Evolutionary conservation across 2,888 invertebrate genomes (phyloP), one percentile per base, ranked within the genome.

Genomic region (Notocelia uddmanniana): DNA sequence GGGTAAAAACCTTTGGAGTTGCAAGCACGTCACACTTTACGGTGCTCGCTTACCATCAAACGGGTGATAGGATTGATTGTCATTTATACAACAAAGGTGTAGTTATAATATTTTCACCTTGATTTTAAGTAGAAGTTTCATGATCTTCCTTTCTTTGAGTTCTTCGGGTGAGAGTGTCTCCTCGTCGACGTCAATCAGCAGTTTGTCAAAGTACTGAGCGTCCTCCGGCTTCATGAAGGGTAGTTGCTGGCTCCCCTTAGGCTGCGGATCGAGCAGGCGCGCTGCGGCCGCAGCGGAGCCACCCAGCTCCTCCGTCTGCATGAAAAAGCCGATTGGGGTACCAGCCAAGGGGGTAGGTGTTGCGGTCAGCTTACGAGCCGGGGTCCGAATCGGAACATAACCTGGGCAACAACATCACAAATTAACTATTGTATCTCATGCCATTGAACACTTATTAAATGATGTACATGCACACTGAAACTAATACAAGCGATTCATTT

Each of bases 201-300:
- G 94, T 91, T 99, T 99, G 91, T 99, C 99, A 91, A 99, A 99
- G 93, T 99, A 99, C 93, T 99, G 99, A 58, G 99, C 99, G 93
- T 99, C 99, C 91, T 99, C 99, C 0, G 99, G 99, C 89, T 99
- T 99, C 96, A 99, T 97, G 87, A 99, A 98, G 18, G 99, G 99
- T 80, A 99, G 95, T 93, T 99, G 99, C 85, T 92, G 92, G 81
- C 95, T 95, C 0, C 97, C 97, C 89, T 99, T 99, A 0, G 99
- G 99, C 93, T 99, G 99, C 86, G 98, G 98, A 88, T 99, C 99
- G 82, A 98, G 96, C 76, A 95, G 94, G 63, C 94, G 88, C 88
- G 97, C 97, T 83, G 98, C 98, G 0, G 96, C 95, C 50, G 96
- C 96, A 85, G 97, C 97, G 79, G 98, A 97, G 3, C 96, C 95